These are phyloP conservation scores for Melieria picta DNA, from an alignment of 2,888 invertebrate species.

Conservation along the genomic window DNA sequence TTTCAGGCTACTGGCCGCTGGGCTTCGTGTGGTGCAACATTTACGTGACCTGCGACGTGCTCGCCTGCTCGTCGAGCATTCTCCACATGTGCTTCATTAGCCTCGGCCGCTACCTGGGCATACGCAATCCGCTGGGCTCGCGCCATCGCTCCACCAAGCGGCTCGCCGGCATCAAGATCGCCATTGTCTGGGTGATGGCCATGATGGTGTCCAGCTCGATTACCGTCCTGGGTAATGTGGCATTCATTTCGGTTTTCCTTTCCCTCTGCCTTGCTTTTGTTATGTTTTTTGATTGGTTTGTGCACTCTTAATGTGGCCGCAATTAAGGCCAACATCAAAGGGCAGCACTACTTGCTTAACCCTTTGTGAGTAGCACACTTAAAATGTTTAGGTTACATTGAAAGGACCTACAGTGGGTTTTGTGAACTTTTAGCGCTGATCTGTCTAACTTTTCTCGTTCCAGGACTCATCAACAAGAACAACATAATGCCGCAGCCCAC, in stretches of 20 bases:
- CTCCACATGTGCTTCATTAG: constrained; percentile 95
- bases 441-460: background rate
- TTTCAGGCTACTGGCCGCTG: constrained; percentile 89
- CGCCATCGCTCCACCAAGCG: constrained; percentile 85
- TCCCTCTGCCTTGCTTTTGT: constrained; percentile 1
- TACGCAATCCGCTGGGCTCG: constrained; percentile 87
- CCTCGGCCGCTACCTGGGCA: constrained; percentile 86
- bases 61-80: constrained; percentile 95
- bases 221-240: constrained; percentile 79
- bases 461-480: constrained; percentile 78
- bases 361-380: constrained; percentile 11
- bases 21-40: constrained; percentile 93
- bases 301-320: constrained; percentile 14
- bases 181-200: constrained; percentile 90
- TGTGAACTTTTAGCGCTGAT: background rate
- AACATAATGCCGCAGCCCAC: constrained; percentile 85
- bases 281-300: background rate
- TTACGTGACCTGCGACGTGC: constrained; percentile 94
- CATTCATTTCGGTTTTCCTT: background rate
- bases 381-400: background rate
- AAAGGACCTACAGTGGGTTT: background rate
- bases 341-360: background rate
- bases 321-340: background rate
- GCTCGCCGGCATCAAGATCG: constrained; percentile 87
- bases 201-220: constrained; percentile 89